Conservation (phyloP, 2,797 vertebrate species). For the Propithecus perrieri region DNA sequence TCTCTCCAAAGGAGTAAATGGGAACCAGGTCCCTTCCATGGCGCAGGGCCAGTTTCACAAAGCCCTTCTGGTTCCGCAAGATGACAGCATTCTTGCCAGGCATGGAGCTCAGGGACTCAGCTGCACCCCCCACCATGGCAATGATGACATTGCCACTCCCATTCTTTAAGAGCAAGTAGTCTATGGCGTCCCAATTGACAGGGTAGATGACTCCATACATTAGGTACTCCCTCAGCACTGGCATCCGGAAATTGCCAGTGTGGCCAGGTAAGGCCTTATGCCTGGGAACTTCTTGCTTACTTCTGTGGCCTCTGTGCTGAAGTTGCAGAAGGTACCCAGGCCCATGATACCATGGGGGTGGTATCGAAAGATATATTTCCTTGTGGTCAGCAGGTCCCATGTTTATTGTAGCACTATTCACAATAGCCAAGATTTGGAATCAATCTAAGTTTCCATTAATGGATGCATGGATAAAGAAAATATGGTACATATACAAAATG, state of each 20-base stretch:
- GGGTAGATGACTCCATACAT: slow-evolving; percentile 99
- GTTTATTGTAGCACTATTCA: too few species aligned
- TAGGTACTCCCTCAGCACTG: slow-evolving; percentile 95
- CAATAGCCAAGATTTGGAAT: too few species aligned
- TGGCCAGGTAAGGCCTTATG: slow-evolving; percentile 95
- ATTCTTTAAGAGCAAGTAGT: slow-evolving; percentile 94
- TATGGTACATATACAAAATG: too few species aligned
- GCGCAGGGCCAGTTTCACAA: slow-evolving; percentile 92
- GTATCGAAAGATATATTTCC: slow-evolving; percentile 98
- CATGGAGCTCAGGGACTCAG: slow-evolving; percentile 93
- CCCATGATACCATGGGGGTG: slow-evolving; percentile 98
- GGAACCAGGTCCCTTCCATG: slow-evolving; percentile 97
- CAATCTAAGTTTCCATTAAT: too few species aligned
- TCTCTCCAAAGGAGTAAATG: slow-evolving; percentile 97
- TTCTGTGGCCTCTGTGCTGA: slow-evolving; percentile 96
- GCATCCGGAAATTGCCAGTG: slow-evolving; percentile 97
- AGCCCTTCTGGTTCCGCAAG: slow-evolving; percentile 94
- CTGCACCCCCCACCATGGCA: slow-evolving; percentile 95
- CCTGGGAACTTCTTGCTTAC: slow-evolving; percentile 97
- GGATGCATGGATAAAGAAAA: too few species aligned
- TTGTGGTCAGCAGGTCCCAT: slow-evolving; percentile 90
- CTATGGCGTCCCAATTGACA: slow-evolving; percentile 95
- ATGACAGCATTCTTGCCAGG: slow-evolving; percentile 93
- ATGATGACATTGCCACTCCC: slow-evolving; percentile 96
- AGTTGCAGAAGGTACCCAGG: slow-evolving; percentile 98